Base-by-base conservation (phyloP, 2,888 invertebrate species). In the Apocheima hispidaria region DNA sequence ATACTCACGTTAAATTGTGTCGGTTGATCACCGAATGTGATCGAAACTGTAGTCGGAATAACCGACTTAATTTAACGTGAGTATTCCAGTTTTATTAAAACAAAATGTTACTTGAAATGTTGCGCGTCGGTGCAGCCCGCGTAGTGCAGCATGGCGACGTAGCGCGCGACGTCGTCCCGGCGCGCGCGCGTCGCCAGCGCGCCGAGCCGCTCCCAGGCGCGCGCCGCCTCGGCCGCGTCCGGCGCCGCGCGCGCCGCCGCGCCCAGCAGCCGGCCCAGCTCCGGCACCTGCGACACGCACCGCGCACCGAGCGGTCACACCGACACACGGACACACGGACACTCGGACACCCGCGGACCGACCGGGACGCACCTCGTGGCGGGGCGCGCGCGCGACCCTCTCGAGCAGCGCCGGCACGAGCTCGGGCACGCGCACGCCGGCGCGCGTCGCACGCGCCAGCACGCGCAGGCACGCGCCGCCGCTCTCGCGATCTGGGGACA, bases 31-130 rank as follows among this genome's bases (percentile, higher is more conserved):
- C n/a, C n/a, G n/a, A n/a, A n/a, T n/a, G n/a, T n/a, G n/a, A n/a
- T n/a, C n/a, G n/a, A n/a, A n/a, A n/a, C n/a, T n/a, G n/a, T n/a
- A n/a, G n/a, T n/a, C n/a, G n/a, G n/a, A n/a, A n/a, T n/a, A n/a
- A n/a, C n/a, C n/a, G n/a, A n/a, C n/a, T n/a, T n/a, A n/a, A n/a
- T n/a, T n/a, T n/a, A n/a, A n/a, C n/a, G n/a, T n/a, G n/a, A n/a
- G n/a, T n/a, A n/a, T n/a, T n/a, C n/a, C n/a, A n/a, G n/a, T n/a
- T n/a, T n/a, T n/a, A n/a, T n/a, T n/a, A n/a, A n/a, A n/a, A n/a
- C n/a, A n/a, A n/a, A n/a, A n/a, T 41, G 73, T 71, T 48, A 87
- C 90, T 76, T 81, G 40, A 87, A 82, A 20, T 83, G 73, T 1
- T 26, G 18, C 10, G 4, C 18, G 30, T 6, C 18, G 12, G 30